Percentiles rank a stretch among this genome's conserved stretches.
Conservation (phyloP, 2,797 vertebrate genomes). For the Gila robusta region DNA sequence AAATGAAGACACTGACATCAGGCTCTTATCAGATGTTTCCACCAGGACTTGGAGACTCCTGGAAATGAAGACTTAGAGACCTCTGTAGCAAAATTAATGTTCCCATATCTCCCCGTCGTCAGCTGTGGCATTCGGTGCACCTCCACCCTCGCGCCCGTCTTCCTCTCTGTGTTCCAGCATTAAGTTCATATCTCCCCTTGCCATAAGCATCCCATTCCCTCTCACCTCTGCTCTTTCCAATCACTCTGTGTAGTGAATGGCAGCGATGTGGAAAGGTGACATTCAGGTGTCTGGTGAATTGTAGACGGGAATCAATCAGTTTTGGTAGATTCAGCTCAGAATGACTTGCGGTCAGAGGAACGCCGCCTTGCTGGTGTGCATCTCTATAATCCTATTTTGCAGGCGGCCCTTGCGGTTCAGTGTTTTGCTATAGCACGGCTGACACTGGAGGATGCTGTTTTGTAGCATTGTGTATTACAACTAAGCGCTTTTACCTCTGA, state of each 20-base stretch:
- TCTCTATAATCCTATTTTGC: constrained; percentile 62
- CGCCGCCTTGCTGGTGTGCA: constrained; percentile 38
- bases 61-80: constrained; percentile 46
- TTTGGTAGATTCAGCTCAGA: constrained; percentile 63
- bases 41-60: constrained; percentile 34
- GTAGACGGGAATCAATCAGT: constrained; percentile 66
- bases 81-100: constrained; percentile 30
- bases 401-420: constrained; percentile 11
- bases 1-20: constrained; percentile 46
- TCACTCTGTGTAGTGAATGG: constrained; percentile 51
- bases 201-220: constrained; percentile 36
- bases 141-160: neutral
- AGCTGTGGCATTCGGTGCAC: constrained; percentile 38
- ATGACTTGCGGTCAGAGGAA: constrained; percentile 57
- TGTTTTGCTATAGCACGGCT: neutral
- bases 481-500: constrained; percentile 1
- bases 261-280: constrained; percentile 67
- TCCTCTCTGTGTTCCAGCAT: constrained; percentile 39
- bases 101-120: constrained; percentile 31
- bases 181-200: constrained; percentile 37
- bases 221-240: constrained; percentile 45
- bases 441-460: constrained; percentile 18
- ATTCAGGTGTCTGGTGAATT: constrained; percentile 62
- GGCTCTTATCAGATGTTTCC: constrained; percentile 49
- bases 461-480: neutral